These are phyloP conservation scores for Prenolepis imparis DNA, from an alignment of 2,888 invertebrate species.

Conservation along the genomic window DNA sequence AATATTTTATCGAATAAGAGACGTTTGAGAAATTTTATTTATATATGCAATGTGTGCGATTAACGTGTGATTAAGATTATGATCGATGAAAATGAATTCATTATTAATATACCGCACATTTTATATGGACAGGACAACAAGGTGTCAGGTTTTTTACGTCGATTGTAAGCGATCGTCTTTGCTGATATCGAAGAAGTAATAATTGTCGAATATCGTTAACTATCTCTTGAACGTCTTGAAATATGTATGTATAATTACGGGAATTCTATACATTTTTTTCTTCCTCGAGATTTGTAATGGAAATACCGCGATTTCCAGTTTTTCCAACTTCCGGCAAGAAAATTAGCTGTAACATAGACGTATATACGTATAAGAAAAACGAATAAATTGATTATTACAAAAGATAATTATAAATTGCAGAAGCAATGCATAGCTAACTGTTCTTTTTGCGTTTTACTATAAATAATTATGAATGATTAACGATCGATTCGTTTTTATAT, in stretches of 20 bases:
- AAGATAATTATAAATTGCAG: conserved; percentile 3
- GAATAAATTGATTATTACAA: conserved; percentile 7
- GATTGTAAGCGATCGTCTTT: conserved; percentile 39
- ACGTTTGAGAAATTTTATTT: too few species aligned
- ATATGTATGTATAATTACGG: conserved; percentile 4
- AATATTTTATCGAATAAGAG: background rate
- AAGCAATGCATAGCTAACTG: background rate
- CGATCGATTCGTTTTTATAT: too few species aligned
- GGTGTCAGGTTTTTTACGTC: background rate
- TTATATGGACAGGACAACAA: background rate
- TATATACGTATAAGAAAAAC: background rate
- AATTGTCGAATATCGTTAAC: conserved; percentile 53
- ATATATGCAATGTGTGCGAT: background rate
- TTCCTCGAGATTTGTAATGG: background rate
- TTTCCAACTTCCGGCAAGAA: background rate
- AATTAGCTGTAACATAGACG: background rate
- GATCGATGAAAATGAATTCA: background rate
- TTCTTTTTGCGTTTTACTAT: background rate
- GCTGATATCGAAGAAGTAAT: conserved; percentile 62
- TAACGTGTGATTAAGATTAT: background rate
- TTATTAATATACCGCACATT: background rate
- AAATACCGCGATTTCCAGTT: background rate
- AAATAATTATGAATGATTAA: background rate
- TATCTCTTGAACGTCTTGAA: conserved; percentile 42
- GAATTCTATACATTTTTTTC: conserved; percentile 54